These are phyloP conservation scores for Hypercompe scribonia DNA, from an alignment of 2,888 invertebrate species.

Conservation along the genomic window DNA sequence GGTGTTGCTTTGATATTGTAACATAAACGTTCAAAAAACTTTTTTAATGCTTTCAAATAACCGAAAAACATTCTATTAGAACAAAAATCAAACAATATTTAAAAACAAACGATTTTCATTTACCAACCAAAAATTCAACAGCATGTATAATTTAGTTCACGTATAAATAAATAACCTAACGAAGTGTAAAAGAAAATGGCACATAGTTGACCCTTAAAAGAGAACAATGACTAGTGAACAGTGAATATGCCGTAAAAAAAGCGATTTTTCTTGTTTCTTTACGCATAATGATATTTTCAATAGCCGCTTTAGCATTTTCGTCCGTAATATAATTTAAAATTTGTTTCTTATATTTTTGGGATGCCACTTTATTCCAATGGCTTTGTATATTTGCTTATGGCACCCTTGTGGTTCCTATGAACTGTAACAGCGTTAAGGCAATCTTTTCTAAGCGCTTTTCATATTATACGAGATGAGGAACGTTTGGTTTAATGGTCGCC, in stretches of 20 bases:
- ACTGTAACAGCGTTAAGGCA: slow-evolving; percentile 34
- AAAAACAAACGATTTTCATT: neutral
- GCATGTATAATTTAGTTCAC: neutral
- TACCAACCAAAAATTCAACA: neutral
- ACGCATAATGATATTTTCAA: slow-evolving; percentile 1
- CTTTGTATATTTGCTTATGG: slow-evolving; percentile 33
- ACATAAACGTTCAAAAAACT: neutral
- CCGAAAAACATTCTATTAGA: no score
- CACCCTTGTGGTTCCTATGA: slow-evolving; percentile 40
- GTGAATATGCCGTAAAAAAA: neutral
- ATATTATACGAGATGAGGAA: slow-evolving; percentile 37
- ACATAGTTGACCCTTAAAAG: slow-evolving; percentile 4
- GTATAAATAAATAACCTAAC: neutral
- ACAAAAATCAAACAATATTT: neutral
- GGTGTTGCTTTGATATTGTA: neutral
- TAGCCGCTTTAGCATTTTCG: neutral
- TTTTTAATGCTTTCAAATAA: no score
- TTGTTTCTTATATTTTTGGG: slow-evolving; percentile 12
- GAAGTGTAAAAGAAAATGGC: neutral
- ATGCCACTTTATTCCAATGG: slow-evolving; percentile 21
- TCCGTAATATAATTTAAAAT: slow-evolving; percentile 4
- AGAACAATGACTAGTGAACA: neutral
- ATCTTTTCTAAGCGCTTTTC: slow-evolving; percentile 53
- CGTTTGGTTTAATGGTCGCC: slow-evolving; percentile 39
- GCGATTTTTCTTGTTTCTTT: neutral